A percentile compares a stretch with the other conserved stretches of the same genome.
These are phyloP conservation scores for Linnaemya tessellans DNA, from an alignment of 2,888 invertebrate species.

Conservation along the genomic window DNA sequence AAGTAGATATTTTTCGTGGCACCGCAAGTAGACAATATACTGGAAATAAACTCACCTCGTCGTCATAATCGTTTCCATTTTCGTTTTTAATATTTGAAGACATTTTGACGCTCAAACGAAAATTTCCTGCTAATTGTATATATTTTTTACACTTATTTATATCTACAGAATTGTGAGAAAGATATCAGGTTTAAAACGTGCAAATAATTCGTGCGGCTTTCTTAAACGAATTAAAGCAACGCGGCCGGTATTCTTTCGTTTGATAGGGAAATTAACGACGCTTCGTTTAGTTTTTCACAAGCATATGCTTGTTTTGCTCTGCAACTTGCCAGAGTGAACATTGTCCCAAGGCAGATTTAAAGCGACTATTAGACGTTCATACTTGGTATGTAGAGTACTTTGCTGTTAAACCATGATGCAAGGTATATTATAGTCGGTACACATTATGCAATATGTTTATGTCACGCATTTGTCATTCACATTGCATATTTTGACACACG, in stretches of 20 bases:
- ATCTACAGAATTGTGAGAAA: too few relatives aligned
- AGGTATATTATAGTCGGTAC: too few relatives aligned
- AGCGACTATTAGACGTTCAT: too few relatives aligned
- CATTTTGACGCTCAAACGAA: constrained; percentile 73
- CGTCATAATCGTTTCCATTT: constrained; percentile 79
- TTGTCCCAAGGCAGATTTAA: background rate
- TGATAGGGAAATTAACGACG: constrained; percentile 51
- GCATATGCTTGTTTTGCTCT: constrained; percentile 15
- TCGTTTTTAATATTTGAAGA: constrained; percentile 76
- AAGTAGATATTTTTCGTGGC: background rate
- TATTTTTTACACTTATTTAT: too few relatives aligned
- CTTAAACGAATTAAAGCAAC: constrained; percentile 45
- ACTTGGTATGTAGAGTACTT: too few relatives aligned
- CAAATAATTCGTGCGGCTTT: constrained; percentile 35
- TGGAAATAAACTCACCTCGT: constrained; percentile 75
- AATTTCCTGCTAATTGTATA: too few relatives aligned
- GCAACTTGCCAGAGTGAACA: background rate
- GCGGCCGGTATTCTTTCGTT: constrained; percentile 63
- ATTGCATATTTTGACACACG: too few relatives aligned
- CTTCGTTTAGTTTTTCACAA: constrained; percentile 44
- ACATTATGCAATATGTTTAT: too few relatives aligned
- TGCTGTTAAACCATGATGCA: too few relatives aligned
- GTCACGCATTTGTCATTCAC: too few relatives aligned
- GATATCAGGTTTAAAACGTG: background rate
- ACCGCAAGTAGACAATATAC: too few relatives aligned